A percentile compares a stretch with the other conserved stretches of the same genome.
Evolutionary conservation across 2,797 vertebrate species (phyloP).

Genomic region (Xyrichtys novacula): DNA sequence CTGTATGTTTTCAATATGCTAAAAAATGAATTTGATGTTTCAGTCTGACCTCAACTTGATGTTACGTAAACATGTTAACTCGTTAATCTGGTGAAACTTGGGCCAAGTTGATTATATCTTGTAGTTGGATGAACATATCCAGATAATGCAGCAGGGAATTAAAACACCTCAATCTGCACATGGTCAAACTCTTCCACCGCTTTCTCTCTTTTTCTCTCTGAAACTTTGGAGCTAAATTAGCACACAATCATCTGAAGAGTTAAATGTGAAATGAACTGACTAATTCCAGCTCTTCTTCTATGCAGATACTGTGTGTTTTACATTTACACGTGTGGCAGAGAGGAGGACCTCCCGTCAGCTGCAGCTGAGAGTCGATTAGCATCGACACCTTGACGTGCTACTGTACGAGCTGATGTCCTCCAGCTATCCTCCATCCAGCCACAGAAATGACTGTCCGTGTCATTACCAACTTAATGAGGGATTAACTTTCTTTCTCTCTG

Average conservation of each 20-base stretch:
- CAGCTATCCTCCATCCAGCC: conserved; percentile 30
- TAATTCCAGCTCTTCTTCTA: conserved; percentile 25
- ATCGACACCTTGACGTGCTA: conserved; percentile 66
- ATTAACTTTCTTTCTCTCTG: conserved; percentile 59
- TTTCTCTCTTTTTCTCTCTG: conserved; percentile 1
- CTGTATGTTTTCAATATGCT: too few species aligned
- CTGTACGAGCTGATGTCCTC: conserved; percentile 52
- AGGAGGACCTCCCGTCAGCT: conserved; percentile 14
- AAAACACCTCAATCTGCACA: too few species aligned
- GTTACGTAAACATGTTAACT: too few species aligned
- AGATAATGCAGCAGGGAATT: too few species aligned
- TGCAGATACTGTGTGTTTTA: conserved; percentile 55
- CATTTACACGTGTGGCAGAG: conserved; percentile 55
- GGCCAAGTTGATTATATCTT: too few species aligned
- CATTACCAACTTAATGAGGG: conserved; percentile 79
- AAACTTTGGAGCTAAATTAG: not conserved
- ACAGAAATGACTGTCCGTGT: conserved; percentile 42
- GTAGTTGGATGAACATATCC: too few species aligned
- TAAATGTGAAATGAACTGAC: conserved; percentile 27
- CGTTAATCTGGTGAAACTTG: too few species aligned
- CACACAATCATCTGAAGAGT: conserved; percentile 8
- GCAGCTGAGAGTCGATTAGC: conserved; percentile 49
- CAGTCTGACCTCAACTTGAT: too few species aligned
- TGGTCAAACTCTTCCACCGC: not conserved
- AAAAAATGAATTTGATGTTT: too few species aligned